Evolutionary conservation across 2,113 vertebrate genomes (phyloP), one percentile per base, ranked within the genome.

Genomic region (Mugil cephalus): DNA sequence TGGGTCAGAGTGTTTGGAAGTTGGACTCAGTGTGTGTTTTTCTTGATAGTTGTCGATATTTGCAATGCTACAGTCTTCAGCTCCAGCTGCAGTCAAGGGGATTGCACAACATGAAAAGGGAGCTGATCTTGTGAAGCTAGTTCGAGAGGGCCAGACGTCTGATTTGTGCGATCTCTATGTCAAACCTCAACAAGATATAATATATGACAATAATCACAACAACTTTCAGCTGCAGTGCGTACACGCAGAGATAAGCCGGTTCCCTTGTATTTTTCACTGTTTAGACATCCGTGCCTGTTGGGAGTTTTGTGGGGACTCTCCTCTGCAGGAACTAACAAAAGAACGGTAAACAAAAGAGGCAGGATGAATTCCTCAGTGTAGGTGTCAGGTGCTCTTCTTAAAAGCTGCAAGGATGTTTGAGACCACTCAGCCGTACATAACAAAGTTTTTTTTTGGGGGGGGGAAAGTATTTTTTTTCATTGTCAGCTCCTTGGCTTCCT

Each of bases 341-440:
- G 13, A 15, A 17, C 17, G 14, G 13, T 8, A 15, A 5, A 8
- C 42, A 24, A 43, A 43, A 43, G 9, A 59, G 0, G 51, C 4
- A 10, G 10, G n/a, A n/a, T n/a, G n/a, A n/a, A n/a, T n/a, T n/a
- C n/a, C n/a, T n/a, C n/a, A n/a, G n/a, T n/a, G n/a, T n/a, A n/a
- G n/a, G n/a, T n/a, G n/a, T n/a, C n/a, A 60, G 50, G 43, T 55
- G 14, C 18, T 66, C 24, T 19, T 48, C 50, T 72, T 83, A 34
- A 87, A 82, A 80, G 50, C 59, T 34, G 12, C 50, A 13, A 3
- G 45, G 39, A 42, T 73, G 60, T 84, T 84, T 77, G 64, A 62
- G 48, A 1, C 69, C 43, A 69, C 51, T 60, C 70, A 81, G 8
- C 55, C 65, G 47, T 47, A 51, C 18, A 54, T 18, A 61, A 60